Base-by-base conservation (phyloP, 2,888 invertebrate species). In the Eupithecia tripunctaria region DNA sequence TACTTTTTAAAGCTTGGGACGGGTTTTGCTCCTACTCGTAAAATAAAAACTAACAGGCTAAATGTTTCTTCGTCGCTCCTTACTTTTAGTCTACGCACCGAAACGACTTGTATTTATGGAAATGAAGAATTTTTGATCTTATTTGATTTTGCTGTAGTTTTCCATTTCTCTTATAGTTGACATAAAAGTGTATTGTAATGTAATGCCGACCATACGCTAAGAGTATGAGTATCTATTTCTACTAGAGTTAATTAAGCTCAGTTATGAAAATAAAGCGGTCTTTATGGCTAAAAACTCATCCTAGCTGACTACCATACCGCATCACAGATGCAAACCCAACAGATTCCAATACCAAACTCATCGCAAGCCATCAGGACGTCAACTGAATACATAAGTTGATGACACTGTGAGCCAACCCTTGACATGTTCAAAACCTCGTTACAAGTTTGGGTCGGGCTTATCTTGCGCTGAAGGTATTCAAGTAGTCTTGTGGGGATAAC, bases 401-500 rank as follows among this genome's bases (percentile, higher is more conserved):
- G 56, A 25, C 25, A 56, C 56, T 25, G 25, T 25, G 12, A 56
- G 14, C 25, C 51, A 10, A 8, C 56, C 51, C 32, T 56, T 14
- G 62, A 70, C 67, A 60, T 67, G 63, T 70, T 71, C 59, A 41
- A 27, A 75, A 72, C 67, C 67, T 72, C 47, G 63, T 75, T 75
- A 72, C 67, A 69, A 64, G 71, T 74, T 74, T 69, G 68, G 36
- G 29, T 63, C 47, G 25, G 21, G 64, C 64, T 74, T 73, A 73
- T 73, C 64, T 73, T 67, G 6, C 32, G 62, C 56, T 67, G 64
- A 63, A 70, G 68, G 43, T 64, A 71, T 68, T 66, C 27, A 64
- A 67, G 41, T 62, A 65, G 66, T 56, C 67, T 62, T 36, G 29
- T 32, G n/a, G 62, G 62, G 62, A n/a, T 63, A 63, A 32, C 62